Evolutionary conservation across 2,797 vertebrate species (phyloP), one percentile per base, ranked within the genome.

Genomic region (Vultur gryphus): DNA sequence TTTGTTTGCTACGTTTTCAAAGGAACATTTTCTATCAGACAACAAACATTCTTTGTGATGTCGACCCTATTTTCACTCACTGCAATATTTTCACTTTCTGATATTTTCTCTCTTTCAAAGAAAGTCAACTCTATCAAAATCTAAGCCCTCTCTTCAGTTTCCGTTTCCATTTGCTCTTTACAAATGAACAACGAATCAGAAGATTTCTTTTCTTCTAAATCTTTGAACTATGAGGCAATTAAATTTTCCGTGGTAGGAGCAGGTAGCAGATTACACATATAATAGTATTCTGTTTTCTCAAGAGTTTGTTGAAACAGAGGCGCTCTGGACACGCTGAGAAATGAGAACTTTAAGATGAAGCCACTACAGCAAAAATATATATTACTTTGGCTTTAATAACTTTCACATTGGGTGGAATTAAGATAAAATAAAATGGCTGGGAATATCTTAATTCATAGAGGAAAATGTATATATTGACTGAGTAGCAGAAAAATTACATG

Each of bases 161-260:
- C 81, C 91, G 19, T 81, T 91, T 83, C 90, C 61, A 72, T 92
- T 95, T 95, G 44, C 72, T 95, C 62, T 91, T 95, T 85, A 80
- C 24, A 95, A 91, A 69, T 65, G 82, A 85, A 85, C 48, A 92
- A 65, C 78, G 51, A 71, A 88, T 89, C 80, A 75, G 55, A 85
- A 89, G 67, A 61, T 89, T 80, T 91, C 44, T 81, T 93, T 94
- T 84, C 54, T 89, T 92, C 75, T 78, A 43, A 85, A 10, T 95
- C 84, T 95, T 73, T 93, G 65, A 91, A 61, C 75, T 81, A 3
- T 54, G 75, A 91, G 73, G 66, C 49, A 85, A 93, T 94, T 93
- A 90, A 64, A 92, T 95, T 94, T 94, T 77, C 84, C 9, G 6
- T 67, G 65, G 59, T 46, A 75, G 71, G 69, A 88, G 65, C 72